Conservation (phyloP, 2,888 invertebrate species). For the Amblyjoppa fuscipennis region DNA sequence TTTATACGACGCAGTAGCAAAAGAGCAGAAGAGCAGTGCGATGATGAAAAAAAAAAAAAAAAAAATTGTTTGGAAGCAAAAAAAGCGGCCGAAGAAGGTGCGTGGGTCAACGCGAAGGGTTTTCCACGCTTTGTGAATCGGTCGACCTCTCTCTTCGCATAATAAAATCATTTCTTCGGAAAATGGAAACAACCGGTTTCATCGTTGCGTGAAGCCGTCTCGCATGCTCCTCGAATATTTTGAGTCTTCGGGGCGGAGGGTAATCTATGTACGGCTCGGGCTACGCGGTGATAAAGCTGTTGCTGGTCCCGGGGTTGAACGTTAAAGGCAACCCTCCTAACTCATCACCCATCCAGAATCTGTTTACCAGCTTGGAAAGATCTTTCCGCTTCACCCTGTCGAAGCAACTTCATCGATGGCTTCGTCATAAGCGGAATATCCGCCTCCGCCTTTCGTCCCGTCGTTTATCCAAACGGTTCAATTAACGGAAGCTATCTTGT, state of each 20-base stretch:
- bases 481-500: neutral
- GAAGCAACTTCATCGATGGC: constrained; percentile 18
- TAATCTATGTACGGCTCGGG: neutral
- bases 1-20: constrained; percentile 20
- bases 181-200: constrained; percentile 57
- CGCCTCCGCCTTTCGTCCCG: constrained; percentile 24
- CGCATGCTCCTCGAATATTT: constrained; percentile 18
- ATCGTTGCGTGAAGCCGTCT: neutral
- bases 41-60: constrained; percentile 3
- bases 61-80: neutral
- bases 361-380: constrained; percentile 20
- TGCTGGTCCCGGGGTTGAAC: neutral
- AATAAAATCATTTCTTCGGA: constrained; percentile 62
- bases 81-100: neutral
- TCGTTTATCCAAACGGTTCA: neutral
- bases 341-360: constrained; percentile 5
- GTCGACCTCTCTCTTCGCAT: constrained; percentile 41
- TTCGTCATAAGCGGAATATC: neutral
- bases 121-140: constrained; percentile 4
- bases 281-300: constrained; percentile 4
- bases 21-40: neutral
- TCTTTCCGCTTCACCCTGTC: neutral
- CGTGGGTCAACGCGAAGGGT: constrained; percentile 30
- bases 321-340: constrained; percentile 8
- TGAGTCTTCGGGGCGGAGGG: neutral